A percentile compares a stretch with the other conserved stretches of the same genome.
Evolutionary conservation across 2,797 vertebrate species (phyloP).

Genomic region (Periophthalmus magnuspinnatus): DNA sequence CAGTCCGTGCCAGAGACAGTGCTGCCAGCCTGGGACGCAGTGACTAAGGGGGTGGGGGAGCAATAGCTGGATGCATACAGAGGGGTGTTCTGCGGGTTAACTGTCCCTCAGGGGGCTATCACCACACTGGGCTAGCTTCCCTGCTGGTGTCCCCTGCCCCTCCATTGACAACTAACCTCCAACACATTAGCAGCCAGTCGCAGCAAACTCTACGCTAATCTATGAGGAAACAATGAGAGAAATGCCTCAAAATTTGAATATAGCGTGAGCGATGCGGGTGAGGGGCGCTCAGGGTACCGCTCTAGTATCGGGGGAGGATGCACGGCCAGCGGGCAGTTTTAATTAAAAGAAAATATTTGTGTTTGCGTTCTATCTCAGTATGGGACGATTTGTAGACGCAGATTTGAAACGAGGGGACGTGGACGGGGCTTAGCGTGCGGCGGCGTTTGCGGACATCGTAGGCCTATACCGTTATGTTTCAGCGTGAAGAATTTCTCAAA

Average conservation of each 20-base stretch:
- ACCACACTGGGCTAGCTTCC: conserved; percentile 65
- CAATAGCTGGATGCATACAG: conserved; percentile 13
- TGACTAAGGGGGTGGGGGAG: conserved; percentile 28
- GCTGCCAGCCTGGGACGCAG: conserved; percentile 53
- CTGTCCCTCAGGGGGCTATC: conserved; percentile 78
- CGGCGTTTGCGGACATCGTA: not conserved
- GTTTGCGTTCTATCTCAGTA: conserved; percentile 63
- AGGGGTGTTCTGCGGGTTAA: conserved; percentile 70
- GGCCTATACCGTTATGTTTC: too few species aligned
- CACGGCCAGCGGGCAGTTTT: conserved; percentile 65
- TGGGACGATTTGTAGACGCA: conserved; percentile 54
- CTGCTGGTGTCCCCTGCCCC: conserved; percentile 69
- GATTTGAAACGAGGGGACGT: not conserved
- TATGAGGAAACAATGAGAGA: conserved; percentile 61
- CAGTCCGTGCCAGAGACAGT: conserved; percentile 55
- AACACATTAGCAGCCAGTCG: conserved; percentile 76
- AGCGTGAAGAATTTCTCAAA: conserved; percentile 20
- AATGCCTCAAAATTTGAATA: conserved; percentile 46
- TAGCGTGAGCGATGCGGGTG: conserved; percentile 12
- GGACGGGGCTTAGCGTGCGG: too few species aligned
- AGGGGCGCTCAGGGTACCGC: conserved; percentile 39
- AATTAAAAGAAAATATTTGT: conserved; percentile 83
- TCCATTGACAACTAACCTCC: conserved; percentile 70
- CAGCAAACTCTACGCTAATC: conserved; percentile 65
- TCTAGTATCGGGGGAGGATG: conserved; percentile 63